Percentiles rank a stretch among this genome's conserved stretches.
These are phyloP conservation scores for Cremastinae sp. DNA, from an alignment of 2,888 invertebrate species.

Conservation along the genomic window DNA sequence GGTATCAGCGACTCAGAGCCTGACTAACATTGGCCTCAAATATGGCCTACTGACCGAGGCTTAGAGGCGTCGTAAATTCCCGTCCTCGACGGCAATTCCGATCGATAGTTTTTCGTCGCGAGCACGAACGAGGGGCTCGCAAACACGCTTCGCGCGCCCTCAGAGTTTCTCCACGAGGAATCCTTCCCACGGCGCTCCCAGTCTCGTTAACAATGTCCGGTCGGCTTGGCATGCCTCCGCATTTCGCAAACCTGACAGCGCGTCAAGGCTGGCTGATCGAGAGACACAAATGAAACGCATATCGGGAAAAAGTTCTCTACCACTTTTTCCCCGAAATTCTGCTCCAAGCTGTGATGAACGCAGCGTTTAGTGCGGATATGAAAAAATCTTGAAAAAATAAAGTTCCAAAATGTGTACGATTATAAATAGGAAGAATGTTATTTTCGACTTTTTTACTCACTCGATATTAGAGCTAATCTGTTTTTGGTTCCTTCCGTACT, in stretches of 20 bases:
- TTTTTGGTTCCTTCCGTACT: no score
- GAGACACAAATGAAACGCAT: no score
- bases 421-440: no score
- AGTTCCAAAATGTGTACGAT: no score
- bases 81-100: constrained; percentile 13
- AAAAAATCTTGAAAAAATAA: no score
- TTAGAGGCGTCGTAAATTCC: constrained; percentile 60
- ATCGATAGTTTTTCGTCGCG: constrained; percentile 28
- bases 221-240: no score
- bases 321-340: background rate
- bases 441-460: no score
- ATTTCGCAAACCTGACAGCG: no score
- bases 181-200: background rate
- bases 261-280: no score
- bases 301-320: background rate
- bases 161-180: no score
- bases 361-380: constrained; percentile 15
- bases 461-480: no score
- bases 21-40: constrained; percentile 82
- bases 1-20: constrained; percentile 82
- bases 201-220: no score
- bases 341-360: constrained; percentile 59
- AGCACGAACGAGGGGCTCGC: background rate
- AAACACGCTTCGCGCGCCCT: background rate
- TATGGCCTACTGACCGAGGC: constrained; percentile 82